Percentiles rank a stretch among this genome's conserved stretches.
Conservation (phyloP, 2,888 invertebrate genomes). For the Tolmerus cingulatus region DNA sequence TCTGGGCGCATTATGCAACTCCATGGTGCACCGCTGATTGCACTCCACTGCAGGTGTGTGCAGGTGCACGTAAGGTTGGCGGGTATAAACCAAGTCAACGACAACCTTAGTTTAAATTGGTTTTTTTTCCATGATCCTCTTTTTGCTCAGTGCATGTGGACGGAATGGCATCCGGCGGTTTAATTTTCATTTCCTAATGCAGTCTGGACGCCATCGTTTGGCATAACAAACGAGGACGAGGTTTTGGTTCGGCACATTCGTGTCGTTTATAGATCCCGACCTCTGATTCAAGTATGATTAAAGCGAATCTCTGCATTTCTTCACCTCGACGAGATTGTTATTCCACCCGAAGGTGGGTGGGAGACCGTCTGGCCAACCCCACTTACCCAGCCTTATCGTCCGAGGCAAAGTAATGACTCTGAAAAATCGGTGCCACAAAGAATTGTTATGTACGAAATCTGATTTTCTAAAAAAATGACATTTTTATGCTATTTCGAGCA, state of each 20-base stretch:
- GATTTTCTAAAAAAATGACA: not conserved
- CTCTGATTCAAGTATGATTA: not conserved
- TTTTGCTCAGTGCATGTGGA: not conserved
- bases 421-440: not conserved
- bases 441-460: not conserved
- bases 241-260: not conserved
- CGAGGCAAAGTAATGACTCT: not conserved
- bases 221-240: not conserved
- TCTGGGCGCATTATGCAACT: not conserved
- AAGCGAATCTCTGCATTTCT: not conserved
- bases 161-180: not conserved
- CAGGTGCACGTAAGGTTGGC: not conserved
- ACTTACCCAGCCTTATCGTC: not conserved
- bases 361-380: not conserved
- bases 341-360: not conserved
- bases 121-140: not conserved
- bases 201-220: not conserved
- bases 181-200: slow-evolving; percentile 19
- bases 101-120: not conserved
- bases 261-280: not conserved
- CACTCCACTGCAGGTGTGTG: not conserved
- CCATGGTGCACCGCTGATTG: not conserved
- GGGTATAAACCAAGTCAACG: not conserved
- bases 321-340: not conserved
- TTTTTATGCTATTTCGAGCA: too few relatives aligned